A percentile compares a stretch with the other conserved stretches of the same genome.
Evolutionary conservation across 2,113 vertebrate genomes (phyloP).

Genomic region (Sylvicapra grimmia): DNA sequence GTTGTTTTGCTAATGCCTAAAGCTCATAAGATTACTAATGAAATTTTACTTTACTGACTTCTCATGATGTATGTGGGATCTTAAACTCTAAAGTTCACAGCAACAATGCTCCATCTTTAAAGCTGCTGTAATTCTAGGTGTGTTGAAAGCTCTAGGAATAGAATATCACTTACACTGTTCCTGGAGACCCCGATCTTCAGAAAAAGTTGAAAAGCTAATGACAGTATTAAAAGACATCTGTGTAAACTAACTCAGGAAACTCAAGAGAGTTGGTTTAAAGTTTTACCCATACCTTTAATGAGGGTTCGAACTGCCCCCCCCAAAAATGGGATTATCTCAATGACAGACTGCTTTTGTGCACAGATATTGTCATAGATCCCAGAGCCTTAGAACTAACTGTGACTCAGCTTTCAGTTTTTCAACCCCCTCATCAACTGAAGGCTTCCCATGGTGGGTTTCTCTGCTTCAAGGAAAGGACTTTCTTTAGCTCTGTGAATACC

Average conservation of each 20-base stretch:
- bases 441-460: not conserved
- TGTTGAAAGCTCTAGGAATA: not conserved
- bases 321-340: not conserved
- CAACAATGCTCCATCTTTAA: not conserved
- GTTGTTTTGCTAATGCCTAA: not conserved
- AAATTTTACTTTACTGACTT: not conserved
- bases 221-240: not conserved
- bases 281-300: not conserved
- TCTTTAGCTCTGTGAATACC: not conserved
- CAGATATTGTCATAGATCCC: not conserved
- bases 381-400: not conserved
- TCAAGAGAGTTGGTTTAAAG: not conserved
- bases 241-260: not conserved
- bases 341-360: not conserved
- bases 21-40: not conserved
- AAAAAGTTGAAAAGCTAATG: not conserved
- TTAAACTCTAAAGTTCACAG: not conserved
- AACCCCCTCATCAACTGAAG: not conserved
- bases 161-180: not conserved
- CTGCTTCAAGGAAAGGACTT: not conserved
- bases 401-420: not conserved
- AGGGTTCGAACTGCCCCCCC: not conserved
- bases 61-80: not conserved
- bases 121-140: not conserved
- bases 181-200: not conserved